A percentile compares a stretch with the other conserved stretches of the same genome.
phyloP scores from a whole-genome alignment of 2,113 vertebrate species.

The Garra rufa region DNA sequence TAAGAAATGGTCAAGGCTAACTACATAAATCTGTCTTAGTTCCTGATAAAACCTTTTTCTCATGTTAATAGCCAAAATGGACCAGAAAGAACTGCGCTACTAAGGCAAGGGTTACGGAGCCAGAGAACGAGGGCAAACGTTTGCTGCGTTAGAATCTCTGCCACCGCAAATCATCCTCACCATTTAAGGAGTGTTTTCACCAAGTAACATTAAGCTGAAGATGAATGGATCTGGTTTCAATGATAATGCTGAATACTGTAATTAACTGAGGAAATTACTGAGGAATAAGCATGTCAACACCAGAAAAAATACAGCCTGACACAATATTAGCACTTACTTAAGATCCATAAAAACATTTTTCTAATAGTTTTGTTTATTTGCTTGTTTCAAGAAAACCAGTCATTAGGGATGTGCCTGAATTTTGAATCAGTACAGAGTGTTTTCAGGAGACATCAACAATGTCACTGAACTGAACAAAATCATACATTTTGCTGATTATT shows the following conservation, averaged over 20 bases:
- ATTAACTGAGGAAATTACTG: conserved; percentile 8
- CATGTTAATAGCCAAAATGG: conserved; percentile 65
- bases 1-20: conserved; percentile 78
- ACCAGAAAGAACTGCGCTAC: conserved; percentile 56
- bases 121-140: conserved; percentile 48
- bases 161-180: neutral
- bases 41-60: conserved; percentile 51
- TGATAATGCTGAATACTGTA: neutral
- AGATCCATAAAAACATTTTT: neutral
- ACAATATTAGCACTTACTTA: neutral
- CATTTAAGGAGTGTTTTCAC: conserved; percentile 45
- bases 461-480: too few relatives aligned
- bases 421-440: too few relatives aligned
- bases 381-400: too few relatives aligned
- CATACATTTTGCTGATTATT: too few relatives aligned
- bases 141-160: conserved; percentile 25
- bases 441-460: too few relatives aligned
- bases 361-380: too few relatives aligned
- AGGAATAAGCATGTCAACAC: neutral
- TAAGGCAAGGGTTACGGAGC: conserved; percentile 64
- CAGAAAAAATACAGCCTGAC: neutral
- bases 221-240: neutral
- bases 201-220: neutral
- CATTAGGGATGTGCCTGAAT: too few relatives aligned
- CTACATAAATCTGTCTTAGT: conserved; percentile 78